These are phyloP conservation scores for Microctenopoma lineatum DNA, from an alignment of 2,797 vertebrate genomes.

Conservation along the genomic window DNA sequence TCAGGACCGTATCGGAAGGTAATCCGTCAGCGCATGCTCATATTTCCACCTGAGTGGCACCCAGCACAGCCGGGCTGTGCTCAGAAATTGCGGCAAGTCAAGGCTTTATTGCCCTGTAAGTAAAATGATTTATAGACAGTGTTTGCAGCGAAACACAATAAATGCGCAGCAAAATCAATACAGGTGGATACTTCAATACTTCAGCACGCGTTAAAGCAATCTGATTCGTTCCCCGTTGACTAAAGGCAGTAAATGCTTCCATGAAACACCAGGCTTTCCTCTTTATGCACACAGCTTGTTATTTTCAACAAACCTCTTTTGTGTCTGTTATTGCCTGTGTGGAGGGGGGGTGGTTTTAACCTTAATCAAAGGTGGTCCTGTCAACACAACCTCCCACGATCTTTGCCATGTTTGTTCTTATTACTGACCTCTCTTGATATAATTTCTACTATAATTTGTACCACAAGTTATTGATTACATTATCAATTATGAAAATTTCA, in stretches of 20 bases:
- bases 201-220: conserved; percentile 8
- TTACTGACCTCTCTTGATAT: too few species aligned
- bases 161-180: conserved; percentile 30
- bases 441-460: too few species aligned
- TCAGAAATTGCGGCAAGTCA: conserved; percentile 16
- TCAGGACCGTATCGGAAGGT: conserved; percentile 67
- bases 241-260: conserved; percentile 15
- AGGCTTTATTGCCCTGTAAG: conserved; percentile 31
- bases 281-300: background rate
- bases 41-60: conserved; percentile 19
- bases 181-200: conserved; percentile 6
- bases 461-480: too few species aligned
- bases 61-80: background rate
- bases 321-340: background rate
- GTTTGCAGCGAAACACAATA: conserved; percentile 28
- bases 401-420: too few species aligned
- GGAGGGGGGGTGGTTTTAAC: too few species aligned
- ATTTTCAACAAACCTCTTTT: background rate
- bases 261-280: background rate
- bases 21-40: conserved; percentile 42
- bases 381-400: too few species aligned
- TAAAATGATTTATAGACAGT: conserved; percentile 33
- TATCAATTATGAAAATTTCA: too few species aligned
- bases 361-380: too few species aligned
- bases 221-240: conserved; percentile 1